These are phyloP conservation scores for Myotis brandtii DNA, from an alignment of 2,113 vertebrate genomes.

Conservation along the genomic window DNA sequence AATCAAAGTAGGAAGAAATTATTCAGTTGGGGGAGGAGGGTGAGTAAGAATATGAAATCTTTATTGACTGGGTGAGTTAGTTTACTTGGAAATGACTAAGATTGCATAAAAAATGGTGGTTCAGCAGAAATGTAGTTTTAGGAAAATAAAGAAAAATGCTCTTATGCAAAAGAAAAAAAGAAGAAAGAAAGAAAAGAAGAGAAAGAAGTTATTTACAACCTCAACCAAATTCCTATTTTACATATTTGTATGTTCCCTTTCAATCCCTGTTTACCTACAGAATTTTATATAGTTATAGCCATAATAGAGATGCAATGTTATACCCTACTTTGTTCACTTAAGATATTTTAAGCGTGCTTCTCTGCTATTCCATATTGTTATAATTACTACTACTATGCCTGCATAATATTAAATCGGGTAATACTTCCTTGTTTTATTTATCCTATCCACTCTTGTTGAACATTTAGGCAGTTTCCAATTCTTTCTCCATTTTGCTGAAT, in stretches of 20 bases:
- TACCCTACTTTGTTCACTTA: slow-evolving; percentile 29
- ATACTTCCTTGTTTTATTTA: background rate
- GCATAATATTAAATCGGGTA: slow-evolving; percentile 19
- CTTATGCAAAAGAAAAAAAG: background rate
- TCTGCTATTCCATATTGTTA: background rate
- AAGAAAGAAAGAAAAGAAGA: background rate
- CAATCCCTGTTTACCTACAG: background rate
- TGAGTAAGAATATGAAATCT: background rate
- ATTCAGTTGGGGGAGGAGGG: background rate
- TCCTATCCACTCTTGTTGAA: background rate
- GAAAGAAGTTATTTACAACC: background rate
- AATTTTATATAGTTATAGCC: slow-evolving; percentile 20
- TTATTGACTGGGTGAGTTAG: background rate
- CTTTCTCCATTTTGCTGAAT: slow-evolving; percentile 16
- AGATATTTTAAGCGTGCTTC: slow-evolving; percentile 48
- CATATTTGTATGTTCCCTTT: background rate
- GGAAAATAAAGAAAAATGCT: slow-evolving; percentile 39
- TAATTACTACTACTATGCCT: slow-evolving; percentile 22
- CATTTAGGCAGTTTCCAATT: slow-evolving; percentile 1
- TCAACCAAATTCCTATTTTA: slow-evolving; percentile 22
- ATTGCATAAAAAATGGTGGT: background rate
- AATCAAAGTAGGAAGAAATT: background rate
- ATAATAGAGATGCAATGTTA: background rate
- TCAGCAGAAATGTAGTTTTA: background rate
- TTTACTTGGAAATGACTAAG: background rate